Base-by-base conservation (phyloP, 2,797 vertebrate genomes). In the Sebastes itinus region DNA sequence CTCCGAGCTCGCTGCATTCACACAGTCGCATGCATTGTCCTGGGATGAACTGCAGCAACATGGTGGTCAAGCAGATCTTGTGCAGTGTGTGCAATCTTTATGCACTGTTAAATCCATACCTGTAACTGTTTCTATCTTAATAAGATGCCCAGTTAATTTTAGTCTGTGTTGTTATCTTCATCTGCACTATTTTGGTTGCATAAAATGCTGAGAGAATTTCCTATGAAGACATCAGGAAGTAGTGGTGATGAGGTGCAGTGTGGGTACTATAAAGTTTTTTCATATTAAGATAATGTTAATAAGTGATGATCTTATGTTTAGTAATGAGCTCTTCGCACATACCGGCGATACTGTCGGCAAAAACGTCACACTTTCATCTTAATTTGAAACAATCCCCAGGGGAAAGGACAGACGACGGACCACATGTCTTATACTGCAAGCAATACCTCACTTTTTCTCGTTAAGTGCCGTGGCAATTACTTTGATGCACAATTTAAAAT, bases 1-100 rank as follows among this genome's bases (percentile, higher is more conserved):
- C 85, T 77, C 83, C 33, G 81, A 82, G 88, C 82, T 79, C 72
- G 23, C 32, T 72, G 89, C 87, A 82, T 83, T 90, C 86, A 88
- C 90, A 91, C 87, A 90, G 88, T 82, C 82, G 59, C 81, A 76
- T 72, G 71, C 86, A 82, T 93, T 93, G 92, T 92, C 92, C 89
- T 77, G 75, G 86, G 79, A 87, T 90, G 88, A 92, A 89, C 92
- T 72, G 70, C 82, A 74, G 83, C 84, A 87, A 63, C 78, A 62
- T 49, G 85, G 83, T 66, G 77, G 75, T 42, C 28, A 5, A 42
- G 33, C 72, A 65, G 64, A 82, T 75, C 88, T 65, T 64, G 33
- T 54, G 75, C 76, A 52, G 59, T 3, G 46, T 66, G 32, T 69
- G 27, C 78, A 81, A 54, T 64, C 70, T 52, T n/a, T 58, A 46